Evolutionary conservation across 2,888 invertebrate species (phyloP), one percentile per base, ranked within the genome.

Genomic region (Heterodera filipjevi): DNA sequence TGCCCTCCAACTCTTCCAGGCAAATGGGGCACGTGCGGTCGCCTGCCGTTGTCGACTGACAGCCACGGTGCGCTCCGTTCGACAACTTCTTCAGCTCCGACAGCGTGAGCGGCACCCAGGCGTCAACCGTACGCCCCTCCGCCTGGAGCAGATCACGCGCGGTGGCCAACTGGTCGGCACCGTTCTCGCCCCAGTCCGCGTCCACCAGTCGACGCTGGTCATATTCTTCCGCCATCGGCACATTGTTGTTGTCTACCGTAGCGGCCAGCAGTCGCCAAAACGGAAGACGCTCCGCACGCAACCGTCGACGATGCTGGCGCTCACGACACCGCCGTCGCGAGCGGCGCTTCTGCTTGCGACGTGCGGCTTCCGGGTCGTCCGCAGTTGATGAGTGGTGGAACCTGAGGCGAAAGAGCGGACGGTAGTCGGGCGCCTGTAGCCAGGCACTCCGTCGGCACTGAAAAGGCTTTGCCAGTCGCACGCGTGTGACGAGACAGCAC

Each of bases 261-360:
- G n/a, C n/a, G n/a, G 44, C 72, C 30, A 71, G 35, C 72, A 30
- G 22, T 6, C 6, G 32, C 68, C 68, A 33, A 16, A 32, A 68
- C 10, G 30, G 32, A 2, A 10, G n/a, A 14, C 8, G 14, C 19
- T 32, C 68, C 10, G 32, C 19, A 6, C 44, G 19, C 30, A 46
- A n/a, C 3, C 30, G 35, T 16, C 30, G 22, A 39, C 72, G 49
- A n/a, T 32, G 19, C 44, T 6, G 44, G 12, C 49, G 72, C 12
- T 27, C 46, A 2, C 32, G 35, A 39, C 49, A 35, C 5, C 49
- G 39, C 22, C 49, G 39, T 12, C n/a, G 16, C n/a, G 39, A 39
- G 35, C 49, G 39, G 22, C 49, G 90, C 90, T n/a, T 90, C 90
- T 14, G 90, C 91, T 77, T 91, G 91, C 87, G 91, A 6, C 59